phyloP scores from a whole-genome alignment of 2,113 vertebrate species.

The Acrocephalus arundinaceus region DNA sequence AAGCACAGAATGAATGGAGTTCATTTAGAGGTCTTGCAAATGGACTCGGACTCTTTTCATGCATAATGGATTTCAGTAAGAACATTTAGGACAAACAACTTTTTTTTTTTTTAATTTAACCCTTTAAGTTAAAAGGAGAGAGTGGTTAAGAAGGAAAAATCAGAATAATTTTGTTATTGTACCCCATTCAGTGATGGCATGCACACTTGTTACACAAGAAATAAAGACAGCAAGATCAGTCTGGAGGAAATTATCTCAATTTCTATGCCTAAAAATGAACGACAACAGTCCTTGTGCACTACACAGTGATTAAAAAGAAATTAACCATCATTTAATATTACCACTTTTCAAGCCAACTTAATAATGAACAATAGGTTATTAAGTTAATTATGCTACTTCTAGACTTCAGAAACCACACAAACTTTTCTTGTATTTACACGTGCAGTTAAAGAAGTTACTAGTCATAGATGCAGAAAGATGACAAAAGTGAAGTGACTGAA shows the following conservation, averaged over 20 bases:
- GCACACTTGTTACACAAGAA: not conserved
- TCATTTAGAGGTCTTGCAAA: constrained; percentile 84
- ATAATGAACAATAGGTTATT: not conserved
- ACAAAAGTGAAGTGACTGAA: not conserved
- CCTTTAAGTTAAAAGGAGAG: not conserved
- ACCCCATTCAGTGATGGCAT: not conserved
- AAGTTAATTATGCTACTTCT: not conserved
- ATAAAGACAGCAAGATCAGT: not conserved
- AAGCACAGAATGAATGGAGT: constrained; percentile 88
- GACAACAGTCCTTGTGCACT: not conserved
- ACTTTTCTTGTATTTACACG: not conserved
- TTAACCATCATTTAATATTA: not conserved
- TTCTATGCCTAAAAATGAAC: not conserved
- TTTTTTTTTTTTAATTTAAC: constrained; percentile 33
- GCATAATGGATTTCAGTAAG: constrained; percentile 77
- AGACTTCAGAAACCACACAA: not conserved
- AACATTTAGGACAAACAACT: constrained; percentile 76
- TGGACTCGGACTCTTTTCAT: constrained; percentile 79
- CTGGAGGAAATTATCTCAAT: not conserved
- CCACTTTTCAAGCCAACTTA: not conserved
- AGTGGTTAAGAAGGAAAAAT: not conserved
- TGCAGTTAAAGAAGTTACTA: not conserved
- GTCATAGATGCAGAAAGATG: not conserved
- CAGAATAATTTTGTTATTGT: not conserved
- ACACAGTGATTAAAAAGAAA: not conserved